Evolutionary conservation across 2,797 vertebrate species (phyloP), one percentile per base, ranked within the genome.

Genomic region (Molossus alvarezi): DNA sequence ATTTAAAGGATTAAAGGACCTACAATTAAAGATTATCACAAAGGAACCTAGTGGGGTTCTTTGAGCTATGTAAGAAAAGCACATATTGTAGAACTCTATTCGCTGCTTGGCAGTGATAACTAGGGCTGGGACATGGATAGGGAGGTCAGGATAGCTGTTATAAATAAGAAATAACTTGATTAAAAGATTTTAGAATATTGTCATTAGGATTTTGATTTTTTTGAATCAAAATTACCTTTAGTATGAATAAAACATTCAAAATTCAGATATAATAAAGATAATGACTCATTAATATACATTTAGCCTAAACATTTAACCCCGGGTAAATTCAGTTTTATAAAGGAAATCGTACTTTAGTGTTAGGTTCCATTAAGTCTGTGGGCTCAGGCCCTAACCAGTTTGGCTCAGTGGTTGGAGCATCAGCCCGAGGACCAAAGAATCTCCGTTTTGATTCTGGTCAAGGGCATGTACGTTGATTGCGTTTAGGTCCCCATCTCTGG

Each of bases 1-100:
- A 58, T 85, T 91, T 94, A 93, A 95, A 95, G 76, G 81, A 92
- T 88, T 83, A 93, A 84, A 92, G 71, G 55, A 25, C 65, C 65
- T 84, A 51, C 77, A 88, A 58, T 37, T 91, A 60, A 88, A 91
- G 89, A 82, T 91, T 69, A 71, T 83, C 65, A 93, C 25, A 67
- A 72, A 84, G 37, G 88, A 93, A 69, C 18, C 12, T 41, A 88
- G 73, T 67, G 51, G 84, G 45, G 18, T 51, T 86, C 64, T 92
- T 79, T 37, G 25, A 88, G 25, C 23, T 95, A 4, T 73, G 0
- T 45, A 81, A 80, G 60, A 25, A 92, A 73, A 96, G 58, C 81
- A 69, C 55, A n/a, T 33, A 65, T 21, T 77, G 29, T 45, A 82
- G 64, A 94, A 85, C n/a, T 82, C 20, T 89, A 0, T 64, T 87